Evolutionary conservation across 2,888 invertebrate species (phyloP), one percentile per base, ranked within the genome.

Genomic region (Labia minor): DNA sequence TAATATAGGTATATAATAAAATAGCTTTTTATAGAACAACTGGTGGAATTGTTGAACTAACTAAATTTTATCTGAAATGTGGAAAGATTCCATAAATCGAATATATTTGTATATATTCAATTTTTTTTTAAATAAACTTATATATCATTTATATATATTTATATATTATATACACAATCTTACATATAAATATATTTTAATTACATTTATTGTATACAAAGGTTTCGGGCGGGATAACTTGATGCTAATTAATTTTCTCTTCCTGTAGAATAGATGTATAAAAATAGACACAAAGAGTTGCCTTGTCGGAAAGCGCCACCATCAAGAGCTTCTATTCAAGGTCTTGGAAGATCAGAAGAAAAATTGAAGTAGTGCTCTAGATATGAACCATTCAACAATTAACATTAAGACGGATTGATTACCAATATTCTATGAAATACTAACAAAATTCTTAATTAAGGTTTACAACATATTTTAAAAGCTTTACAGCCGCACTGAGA

Each of bases 211-310:
- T 49, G 49, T 49, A 8, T 49, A 49, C 49, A 49, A 49, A 49
- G 49, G 49, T 49, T 49, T 14, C 49, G 49, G 49, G 49, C 49
- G 49, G 49, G 49, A 49, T 49, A 49, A 14, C 49, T 49, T 49
- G n/a, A 49, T 14, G 49, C 49, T 4, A 49, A 49, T 8, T 49
- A 11, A 49, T 4, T n/a, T 49, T 49, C n/a, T 49, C 8, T 26
- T 26, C 8, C 26, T 26, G 26, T 26, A 26, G 26, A 26, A 26
- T 26, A 26, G 26, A 49, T 49, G 49, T 49, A 49, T 16, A 49
- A 49, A 49, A 49, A 49, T 49, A 49, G 49, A 49, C 49, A 49
- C 49, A 49, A 49, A 49, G 49, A 49, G n/a, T 49, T 49, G 49
- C 26, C 26, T 26, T 26, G 26, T 26, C 26, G 8, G 26, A 26